Percentiles rank a stretch among this genome's conserved stretches.
Evolutionary conservation across 2,888 invertebrate genomes (phyloP).

Genomic region (Spilosoma lubricipeda): DNA sequence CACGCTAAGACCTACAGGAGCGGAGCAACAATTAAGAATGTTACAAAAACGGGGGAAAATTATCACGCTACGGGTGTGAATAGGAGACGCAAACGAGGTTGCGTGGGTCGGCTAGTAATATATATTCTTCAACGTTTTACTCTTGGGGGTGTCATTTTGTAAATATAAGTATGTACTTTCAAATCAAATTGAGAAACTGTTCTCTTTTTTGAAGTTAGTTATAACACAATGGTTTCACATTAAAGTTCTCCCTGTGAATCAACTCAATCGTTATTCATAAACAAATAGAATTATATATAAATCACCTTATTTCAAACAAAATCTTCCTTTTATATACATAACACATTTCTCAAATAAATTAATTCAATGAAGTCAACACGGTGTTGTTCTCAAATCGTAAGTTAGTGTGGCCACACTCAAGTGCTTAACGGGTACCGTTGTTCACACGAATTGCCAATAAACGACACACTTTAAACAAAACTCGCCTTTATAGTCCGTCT

Average conservation of each 20-base stretch:
- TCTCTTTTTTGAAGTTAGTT: no score
- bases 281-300: neutral
- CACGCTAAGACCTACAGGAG: no score
- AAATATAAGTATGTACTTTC: no score
- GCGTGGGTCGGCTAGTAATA: no score
- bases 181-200: no score
- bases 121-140: no score
- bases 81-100: no score
- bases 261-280: neutral
- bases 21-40: no score
- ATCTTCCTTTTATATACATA: neutral
- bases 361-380: conserved; percentile 13
- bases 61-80: no score
- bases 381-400: conserved; percentile 4
- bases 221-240: neutral
- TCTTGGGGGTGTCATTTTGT: no score
- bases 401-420: conserved; percentile 11
- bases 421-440: conserved; percentile 6
- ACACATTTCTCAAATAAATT: conserved; percentile 10
- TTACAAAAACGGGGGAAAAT: no score
- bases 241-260: neutral
- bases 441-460: conserved; percentile 28
- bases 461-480: conserved; percentile 34
- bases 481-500: neutral
- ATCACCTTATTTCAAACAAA: neutral